Base-by-base conservation (phyloP, 1,140 invertebrate genomes). In the Sinonovacula constricta region DNA sequence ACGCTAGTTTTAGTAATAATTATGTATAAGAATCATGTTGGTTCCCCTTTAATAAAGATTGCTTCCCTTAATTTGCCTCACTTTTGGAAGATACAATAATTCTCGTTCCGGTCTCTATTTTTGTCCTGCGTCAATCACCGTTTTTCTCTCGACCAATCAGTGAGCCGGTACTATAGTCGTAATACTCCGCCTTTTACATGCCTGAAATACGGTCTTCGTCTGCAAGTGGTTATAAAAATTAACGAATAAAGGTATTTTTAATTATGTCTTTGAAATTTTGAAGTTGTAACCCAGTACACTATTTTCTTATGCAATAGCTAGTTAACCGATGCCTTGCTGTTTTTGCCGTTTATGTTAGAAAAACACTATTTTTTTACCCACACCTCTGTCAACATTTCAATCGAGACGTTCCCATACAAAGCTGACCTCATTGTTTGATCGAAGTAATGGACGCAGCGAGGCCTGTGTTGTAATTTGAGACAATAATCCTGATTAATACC, bases 381-480 rank as follows among this genome's bases (percentile, higher is more conserved):
- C 18, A 45, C 18, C 39, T 10, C 39, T 18, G 7, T 45, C 39
- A 45, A 45, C n/a, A 45, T 45, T 18, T 45, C 7, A 45, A 45
- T 45, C 39, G 18, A 45, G 7, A 45, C 39, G 7, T 45, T 45
- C 18, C 39, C 18, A 10, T 18, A 45, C 39, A 45, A 45, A 45
- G 39, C 74, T 70, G 39, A 30, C 54, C 30, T 62, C 22, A 56
- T 26, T 56, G 51, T 67, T 24, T 22, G 53, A n/a, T 49, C 63
- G 62, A 54, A 65, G 66, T 63, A n/a, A 62, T 59, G 30, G 54
- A 68, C 60, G 60, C 34, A 57, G 68, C 22, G 30, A 24, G 31
- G 57, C 49, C 49, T 57, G n/a, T n/a, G 28, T 12, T 53, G 36
- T 57, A 33, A 31, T 18, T 51, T 39, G 59, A 45, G 18, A 45